Evolutionary conservation across 2,888 invertebrate species (phyloP).

Genomic region (Deilephila porcellus): DNA sequence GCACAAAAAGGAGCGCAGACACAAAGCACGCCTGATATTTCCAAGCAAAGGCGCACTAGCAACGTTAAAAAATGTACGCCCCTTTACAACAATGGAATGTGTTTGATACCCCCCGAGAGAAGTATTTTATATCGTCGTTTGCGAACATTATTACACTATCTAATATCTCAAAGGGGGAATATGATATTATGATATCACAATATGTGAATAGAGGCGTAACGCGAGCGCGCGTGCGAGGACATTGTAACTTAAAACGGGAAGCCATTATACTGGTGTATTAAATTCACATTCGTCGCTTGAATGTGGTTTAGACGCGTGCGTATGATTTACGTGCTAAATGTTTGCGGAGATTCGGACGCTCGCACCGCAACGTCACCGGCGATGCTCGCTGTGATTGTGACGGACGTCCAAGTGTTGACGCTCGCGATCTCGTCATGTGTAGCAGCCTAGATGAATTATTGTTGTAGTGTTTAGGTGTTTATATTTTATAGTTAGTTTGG

Average conservation of each 20-base stretch:
- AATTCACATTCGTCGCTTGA: slow-evolving; percentile 51
- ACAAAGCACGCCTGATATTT: slow-evolving; percentile 6
- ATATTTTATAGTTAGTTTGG: no score
- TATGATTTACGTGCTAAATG: slow-evolving; percentile 59
- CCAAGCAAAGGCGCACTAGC: slow-evolving; percentile 5
- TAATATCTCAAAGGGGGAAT: slow-evolving; percentile 16
- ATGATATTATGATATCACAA: slow-evolving; percentile 15
- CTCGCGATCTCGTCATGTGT: slow-evolving; percentile 40
- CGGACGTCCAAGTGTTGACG: slow-evolving; percentile 34
- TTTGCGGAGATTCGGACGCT: slow-evolving; percentile 49
- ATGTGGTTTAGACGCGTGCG: slow-evolving; percentile 53
- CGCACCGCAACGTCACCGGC: slow-evolving; percentile 46
- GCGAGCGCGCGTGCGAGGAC: slow-evolving; percentile 16
- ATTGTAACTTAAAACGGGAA: slow-evolving; percentile 27
- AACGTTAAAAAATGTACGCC: slow-evolving; percentile 7
- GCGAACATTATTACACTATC: slow-evolving; percentile 20
- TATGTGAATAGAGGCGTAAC: slow-evolving; percentile 12
- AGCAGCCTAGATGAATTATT: background rate
- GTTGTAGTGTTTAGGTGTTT: background rate
- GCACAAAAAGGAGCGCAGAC: background rate
- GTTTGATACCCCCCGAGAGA: background rate
- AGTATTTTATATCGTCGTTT: slow-evolving; percentile 13
- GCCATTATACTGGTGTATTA: slow-evolving; percentile 43
- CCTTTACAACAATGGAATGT: slow-evolving; percentile 5
- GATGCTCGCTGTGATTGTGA: slow-evolving; percentile 33